Base-by-base conservation (phyloP, 2,888 invertebrate species). In the Trachelus stipa region DNA sequence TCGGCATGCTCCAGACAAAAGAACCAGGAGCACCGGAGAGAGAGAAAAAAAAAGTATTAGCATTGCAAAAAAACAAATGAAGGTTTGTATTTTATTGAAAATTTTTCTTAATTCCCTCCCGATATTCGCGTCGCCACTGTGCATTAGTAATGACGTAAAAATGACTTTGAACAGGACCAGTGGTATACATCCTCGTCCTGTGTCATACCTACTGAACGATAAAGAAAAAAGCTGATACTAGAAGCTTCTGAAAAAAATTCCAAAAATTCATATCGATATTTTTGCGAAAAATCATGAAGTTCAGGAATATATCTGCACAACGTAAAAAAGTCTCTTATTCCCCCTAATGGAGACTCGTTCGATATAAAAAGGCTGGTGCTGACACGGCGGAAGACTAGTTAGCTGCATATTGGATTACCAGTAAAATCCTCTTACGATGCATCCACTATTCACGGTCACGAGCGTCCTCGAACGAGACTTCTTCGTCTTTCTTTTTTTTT, bases 401-500 rank as follows among this genome's bases (percentile, higher is more conserved):
- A 56, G 83, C 79, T 84, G 80, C 82, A 86, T 89, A 89, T 89
- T 89, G 89, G 89, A 89, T 89, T 89, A 88, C 88, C 80, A 81
- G 76, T 31, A 12, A 84, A 89, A 89, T 89, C 89, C 89, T 88
- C 88, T 89, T 89, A 89, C 81, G 83, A 85, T 82, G 82, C 83
- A 79, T 82, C 79, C 80, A 81, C 80, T 80, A 34, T 73, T 73
- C 74, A 73, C n/a, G 74, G 74, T 73, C 37, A 34, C 71, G 40
- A 56, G 40, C 9, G 23, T 56, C 40, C 40, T 23, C 71, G 71
- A 71, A 30, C 6, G 9, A 23, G 71, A 31, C 30, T 71, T 34
- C 23, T 9, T 71, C 30, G 11, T 11, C 6, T 15, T 56, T 33
- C 33, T 33, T 56, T 56, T 56, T 40, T 40, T 40, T 15, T 15